A percentile compares a stretch with the other conserved stretches of the same genome.
phyloP scores from a whole-genome alignment of 2,888 invertebrate species.

The Melanargia galathea region DNA sequence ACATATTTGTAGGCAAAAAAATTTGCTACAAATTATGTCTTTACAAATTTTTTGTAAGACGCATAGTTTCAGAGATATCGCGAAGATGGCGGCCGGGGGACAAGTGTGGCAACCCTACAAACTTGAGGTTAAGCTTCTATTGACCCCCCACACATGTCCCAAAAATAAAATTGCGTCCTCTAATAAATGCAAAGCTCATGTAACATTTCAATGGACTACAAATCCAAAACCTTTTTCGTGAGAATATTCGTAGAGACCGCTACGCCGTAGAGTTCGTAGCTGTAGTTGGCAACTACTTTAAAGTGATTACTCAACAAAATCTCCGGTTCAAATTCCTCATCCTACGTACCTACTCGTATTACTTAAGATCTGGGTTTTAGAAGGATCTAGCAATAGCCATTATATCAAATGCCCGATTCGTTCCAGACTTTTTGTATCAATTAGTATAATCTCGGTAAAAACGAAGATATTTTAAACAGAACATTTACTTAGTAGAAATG shows the following conservation, averaged over 20 bases:
- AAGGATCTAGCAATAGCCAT: not conserved
- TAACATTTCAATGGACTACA: no score
- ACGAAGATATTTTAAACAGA: not conserved
- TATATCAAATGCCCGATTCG: conserved; percentile 2
- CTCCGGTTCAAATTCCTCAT: not conserved
- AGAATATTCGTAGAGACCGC: conserved; percentile 6
- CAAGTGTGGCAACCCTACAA: no score
- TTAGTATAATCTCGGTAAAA: conserved; percentile 7
- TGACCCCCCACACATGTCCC: no score
- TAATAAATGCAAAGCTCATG: no score
- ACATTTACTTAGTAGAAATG: not conserved
- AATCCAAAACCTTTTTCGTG: not conserved
- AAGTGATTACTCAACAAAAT: conserved; percentile 10
- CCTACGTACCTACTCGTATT: conserved; percentile 5
- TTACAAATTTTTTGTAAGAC: no score
- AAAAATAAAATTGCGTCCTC: no score
- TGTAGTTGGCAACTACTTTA: conserved; percentile 7
- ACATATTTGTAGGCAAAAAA: no score
- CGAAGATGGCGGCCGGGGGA: no score
- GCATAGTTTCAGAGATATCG: no score
- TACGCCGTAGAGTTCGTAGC: conserved; percentile 12
- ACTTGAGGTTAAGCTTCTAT: no score
- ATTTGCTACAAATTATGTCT: no score
- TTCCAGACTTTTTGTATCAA: conserved; percentile 8
- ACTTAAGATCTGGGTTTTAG: conserved; percentile 1